These are phyloP conservation scores for Ciconia stormi DNA, from an alignment of 2,113 vertebrate species.

Conservation along the genomic window DNA sequence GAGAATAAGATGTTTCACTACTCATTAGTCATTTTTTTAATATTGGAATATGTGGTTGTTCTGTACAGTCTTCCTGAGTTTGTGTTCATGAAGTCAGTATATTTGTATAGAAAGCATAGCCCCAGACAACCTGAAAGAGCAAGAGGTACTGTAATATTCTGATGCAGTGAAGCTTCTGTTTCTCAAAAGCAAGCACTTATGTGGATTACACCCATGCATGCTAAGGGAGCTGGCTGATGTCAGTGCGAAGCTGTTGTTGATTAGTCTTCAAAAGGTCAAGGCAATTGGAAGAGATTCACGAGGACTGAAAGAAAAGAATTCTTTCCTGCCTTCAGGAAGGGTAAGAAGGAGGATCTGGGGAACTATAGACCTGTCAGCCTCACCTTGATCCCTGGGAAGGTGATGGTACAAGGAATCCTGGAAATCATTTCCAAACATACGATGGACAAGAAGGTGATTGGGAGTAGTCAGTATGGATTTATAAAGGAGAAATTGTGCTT, in stretches of 20 bases:
- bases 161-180: not conserved
- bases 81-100: not conserved
- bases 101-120: not conserved
- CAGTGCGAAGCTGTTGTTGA: fast-evolving
- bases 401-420: not conserved
- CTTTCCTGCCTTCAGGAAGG: not conserved
- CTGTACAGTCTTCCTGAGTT: not conserved
- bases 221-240: not conserved
- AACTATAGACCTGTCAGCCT: not conserved
- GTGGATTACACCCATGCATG: not conserved
- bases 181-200: not conserved
- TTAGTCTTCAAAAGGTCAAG: not conserved
- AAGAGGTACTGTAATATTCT: not conserved
- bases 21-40: not conserved
- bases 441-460: not conserved
- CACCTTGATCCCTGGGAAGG: not conserved
- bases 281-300: not conserved
- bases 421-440: not conserved
- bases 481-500: not conserved
- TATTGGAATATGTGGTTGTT: not conserved
- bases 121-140: not conserved
- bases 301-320: not conserved
- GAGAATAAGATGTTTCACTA: not conserved
- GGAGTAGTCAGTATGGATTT: not conserved
- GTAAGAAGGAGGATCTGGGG: not conserved